Conservation (phyloP, 2,888 invertebrate species). For the Stratiomys singularior region DNA sequence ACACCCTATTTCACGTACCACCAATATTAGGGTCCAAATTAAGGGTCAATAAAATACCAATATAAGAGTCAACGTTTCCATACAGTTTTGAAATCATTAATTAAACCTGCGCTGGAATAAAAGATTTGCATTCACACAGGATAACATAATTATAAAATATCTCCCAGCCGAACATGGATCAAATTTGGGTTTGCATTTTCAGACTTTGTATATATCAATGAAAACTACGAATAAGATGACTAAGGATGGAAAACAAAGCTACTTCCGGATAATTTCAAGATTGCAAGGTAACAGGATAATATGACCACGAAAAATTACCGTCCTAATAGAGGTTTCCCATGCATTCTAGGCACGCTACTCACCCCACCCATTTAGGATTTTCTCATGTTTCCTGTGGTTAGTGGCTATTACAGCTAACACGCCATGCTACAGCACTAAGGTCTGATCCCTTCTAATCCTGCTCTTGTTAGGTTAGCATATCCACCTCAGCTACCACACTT, state of each 20-base stretch:
- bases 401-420: background rate
- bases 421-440: background rate
- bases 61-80: too few species aligned
- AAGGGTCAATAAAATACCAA: too few species aligned
- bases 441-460: background rate
- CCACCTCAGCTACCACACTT: background rate
- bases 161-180: too few species aligned
- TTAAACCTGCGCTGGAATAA: too few species aligned
- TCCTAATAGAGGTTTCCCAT: conserved; percentile 26
- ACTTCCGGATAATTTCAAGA: background rate
- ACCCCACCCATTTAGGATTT: background rate
- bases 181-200: too few species aligned
- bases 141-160: too few species aligned
- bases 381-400: background rate
- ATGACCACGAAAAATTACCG: conserved; percentile 9
- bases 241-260: background rate
- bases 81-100: too few species aligned
- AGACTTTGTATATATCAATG: background rate
- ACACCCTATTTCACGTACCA: too few species aligned
- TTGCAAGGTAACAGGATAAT: background rate
- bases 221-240: background rate
- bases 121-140: too few species aligned
- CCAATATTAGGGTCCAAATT: too few species aligned
- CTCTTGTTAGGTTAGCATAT: background rate
- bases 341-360: conserved; percentile 22